Conservation (phyloP, 2,797 vertebrate species). For the Austrolebias charrua region DNA sequence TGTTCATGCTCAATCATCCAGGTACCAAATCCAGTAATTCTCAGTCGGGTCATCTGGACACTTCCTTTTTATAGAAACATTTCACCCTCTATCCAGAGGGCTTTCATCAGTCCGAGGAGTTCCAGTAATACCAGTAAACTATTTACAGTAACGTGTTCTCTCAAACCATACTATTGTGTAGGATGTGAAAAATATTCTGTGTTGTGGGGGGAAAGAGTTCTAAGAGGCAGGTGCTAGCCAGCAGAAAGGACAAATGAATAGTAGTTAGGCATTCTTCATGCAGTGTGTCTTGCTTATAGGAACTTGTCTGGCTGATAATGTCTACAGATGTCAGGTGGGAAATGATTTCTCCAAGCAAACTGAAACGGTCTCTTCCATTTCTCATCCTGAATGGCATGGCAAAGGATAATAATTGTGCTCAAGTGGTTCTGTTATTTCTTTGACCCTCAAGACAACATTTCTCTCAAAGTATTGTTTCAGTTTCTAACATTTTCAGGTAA, state of each 20-base stretch:
- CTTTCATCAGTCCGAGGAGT: too few relatives aligned
- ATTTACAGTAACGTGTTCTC: neutral
- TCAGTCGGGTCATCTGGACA: too few relatives aligned
- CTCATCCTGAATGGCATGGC: constrained; percentile 34
- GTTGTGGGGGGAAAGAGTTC: neutral
- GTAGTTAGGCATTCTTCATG: constrained; percentile 20
- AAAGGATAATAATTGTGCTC: constrained; percentile 44
- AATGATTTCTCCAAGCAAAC: constrained; percentile 40
- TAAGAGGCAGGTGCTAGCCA: constrained; percentile 6
- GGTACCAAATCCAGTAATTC: too few relatives aligned
- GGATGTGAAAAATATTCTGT: neutral
- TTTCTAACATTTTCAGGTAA: constrained; percentile 14
- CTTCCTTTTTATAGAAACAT: too few relatives aligned
- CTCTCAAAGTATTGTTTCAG: constrained; percentile 16
- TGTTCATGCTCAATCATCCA: too few relatives aligned
- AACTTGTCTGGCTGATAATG: constrained; percentile 39
- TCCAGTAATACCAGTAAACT: too few relatives aligned
- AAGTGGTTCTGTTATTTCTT: constrained; percentile 46
- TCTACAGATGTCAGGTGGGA: constrained; percentile 36
- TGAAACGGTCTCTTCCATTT: constrained; percentile 45
- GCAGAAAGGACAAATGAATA: neutral
- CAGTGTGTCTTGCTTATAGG: neutral
- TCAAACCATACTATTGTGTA: neutral
- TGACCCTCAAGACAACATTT: constrained; percentile 41
- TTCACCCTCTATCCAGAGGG: too few relatives aligned